Conservation (phyloP, 35 echinoderm and acorn worm species). For the Ophioderma brevispina region DNA sequence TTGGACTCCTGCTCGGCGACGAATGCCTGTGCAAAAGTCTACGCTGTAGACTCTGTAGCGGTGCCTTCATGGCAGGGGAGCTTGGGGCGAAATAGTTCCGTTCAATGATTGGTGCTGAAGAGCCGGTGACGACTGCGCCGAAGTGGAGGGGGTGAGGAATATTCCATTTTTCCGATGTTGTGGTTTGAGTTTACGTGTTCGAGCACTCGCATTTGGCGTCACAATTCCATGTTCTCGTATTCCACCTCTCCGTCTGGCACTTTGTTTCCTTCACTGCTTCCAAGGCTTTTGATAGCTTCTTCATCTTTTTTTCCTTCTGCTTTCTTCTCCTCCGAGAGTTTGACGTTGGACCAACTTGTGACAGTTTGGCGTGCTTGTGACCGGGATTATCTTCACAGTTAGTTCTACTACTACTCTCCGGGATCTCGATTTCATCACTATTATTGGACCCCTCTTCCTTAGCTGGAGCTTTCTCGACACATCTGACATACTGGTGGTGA, state of each 20-base stretch:
- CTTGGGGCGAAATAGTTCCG: neutral
- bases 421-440: neutral
- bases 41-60: neutral
- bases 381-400: neutral
- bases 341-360: neutral
- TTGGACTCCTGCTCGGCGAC: neutral
- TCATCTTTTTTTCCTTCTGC: neutral
- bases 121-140: neutral
- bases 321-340: too few species aligned
- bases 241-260: neutral
- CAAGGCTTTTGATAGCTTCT: neutral
- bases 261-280: neutral
- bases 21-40: constrained; percentile 5
- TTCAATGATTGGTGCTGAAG: neutral
- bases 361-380: neutral
- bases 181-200: neutral
- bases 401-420: too few species aligned
- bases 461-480: neutral
- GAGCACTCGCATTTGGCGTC: neutral
- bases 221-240: neutral
- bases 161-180: neutral
- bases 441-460: neutral
- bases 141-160: neutral
- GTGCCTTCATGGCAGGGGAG: neutral
- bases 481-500: neutral